phyloP scores from a whole-genome alignment of 2,113 vertebrate species.

The Salvelinus sp. region DNA sequence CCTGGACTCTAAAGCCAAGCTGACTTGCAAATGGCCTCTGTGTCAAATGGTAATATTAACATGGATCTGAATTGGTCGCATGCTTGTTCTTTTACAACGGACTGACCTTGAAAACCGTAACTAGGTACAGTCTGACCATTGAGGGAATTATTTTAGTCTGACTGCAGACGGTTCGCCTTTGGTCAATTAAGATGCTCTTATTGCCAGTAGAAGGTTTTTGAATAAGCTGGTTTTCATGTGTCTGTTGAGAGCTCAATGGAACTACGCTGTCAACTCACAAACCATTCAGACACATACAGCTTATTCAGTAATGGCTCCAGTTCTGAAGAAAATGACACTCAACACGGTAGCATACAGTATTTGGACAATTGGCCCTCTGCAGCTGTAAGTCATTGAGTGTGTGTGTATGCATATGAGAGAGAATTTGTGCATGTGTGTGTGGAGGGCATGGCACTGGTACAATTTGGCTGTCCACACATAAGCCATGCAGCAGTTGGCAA shows the following conservation, averaged over 20 bases:
- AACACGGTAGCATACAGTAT: too few species aligned
- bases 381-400: not conserved
- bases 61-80: not conserved
- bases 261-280: too few species aligned
- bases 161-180: too few species aligned
- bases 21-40: constrained; percentile 33
- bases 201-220: too few species aligned
- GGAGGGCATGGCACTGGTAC: constrained; percentile 68
- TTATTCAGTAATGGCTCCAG: too few species aligned
- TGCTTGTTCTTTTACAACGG: not conserved
- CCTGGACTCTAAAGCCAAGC: constrained; percentile 23
- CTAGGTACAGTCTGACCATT: not conserved
- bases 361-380: too few species aligned
- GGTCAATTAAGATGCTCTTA: too few species aligned
- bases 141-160: too few species aligned
- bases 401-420: constrained; percentile 24
- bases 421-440: constrained; percentile 30
- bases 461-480: constrained; percentile 70
- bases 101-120: not conserved
- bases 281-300: too few species aligned
- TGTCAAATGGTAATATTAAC: constrained; percentile 17
- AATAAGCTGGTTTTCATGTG: too few species aligned
- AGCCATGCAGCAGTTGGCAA: constrained; percentile 85
- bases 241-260: too few species aligned
- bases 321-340: too few species aligned